phyloP scores from a whole-genome alignment of 2,797 vertebrate species.

The Staurois parvus region DNA sequence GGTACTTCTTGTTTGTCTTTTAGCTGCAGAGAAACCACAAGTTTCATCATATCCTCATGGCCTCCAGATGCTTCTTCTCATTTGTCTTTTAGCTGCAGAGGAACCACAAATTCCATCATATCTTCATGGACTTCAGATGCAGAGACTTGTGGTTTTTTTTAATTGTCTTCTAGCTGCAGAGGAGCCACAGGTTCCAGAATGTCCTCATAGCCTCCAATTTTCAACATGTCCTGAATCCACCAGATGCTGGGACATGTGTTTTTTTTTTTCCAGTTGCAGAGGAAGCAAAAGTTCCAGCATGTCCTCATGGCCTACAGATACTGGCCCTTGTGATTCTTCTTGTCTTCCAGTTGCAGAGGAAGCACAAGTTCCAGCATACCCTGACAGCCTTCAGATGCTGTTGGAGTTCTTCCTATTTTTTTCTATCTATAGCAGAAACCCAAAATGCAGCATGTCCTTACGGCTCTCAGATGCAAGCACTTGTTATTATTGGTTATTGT shows the following conservation, averaged over 20 bases:
- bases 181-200: background rate
- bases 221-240: no score
- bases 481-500: no score
- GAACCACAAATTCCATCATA: background rate
- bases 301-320: background rate
- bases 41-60: background rate
- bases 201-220: background rate
- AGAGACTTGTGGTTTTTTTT: no score
- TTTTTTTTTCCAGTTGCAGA: background rate
- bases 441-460: no score
- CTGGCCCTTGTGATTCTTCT: background rate
- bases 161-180: background rate
- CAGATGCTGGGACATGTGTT: background rate
- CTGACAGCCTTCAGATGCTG: no score
- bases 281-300: background rate
- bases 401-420: no score
- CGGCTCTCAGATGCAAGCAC: no score
- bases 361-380: background rate
- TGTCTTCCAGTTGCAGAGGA: background rate
- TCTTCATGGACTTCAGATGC: no score
- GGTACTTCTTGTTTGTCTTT: no score
- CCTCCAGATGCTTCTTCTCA: no score
- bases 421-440: no score
- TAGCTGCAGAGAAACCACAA: background rate
- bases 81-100: background rate